Conservation (phyloP, 2,888 invertebrate species). For the Caenorhabditis sp. region DNA sequence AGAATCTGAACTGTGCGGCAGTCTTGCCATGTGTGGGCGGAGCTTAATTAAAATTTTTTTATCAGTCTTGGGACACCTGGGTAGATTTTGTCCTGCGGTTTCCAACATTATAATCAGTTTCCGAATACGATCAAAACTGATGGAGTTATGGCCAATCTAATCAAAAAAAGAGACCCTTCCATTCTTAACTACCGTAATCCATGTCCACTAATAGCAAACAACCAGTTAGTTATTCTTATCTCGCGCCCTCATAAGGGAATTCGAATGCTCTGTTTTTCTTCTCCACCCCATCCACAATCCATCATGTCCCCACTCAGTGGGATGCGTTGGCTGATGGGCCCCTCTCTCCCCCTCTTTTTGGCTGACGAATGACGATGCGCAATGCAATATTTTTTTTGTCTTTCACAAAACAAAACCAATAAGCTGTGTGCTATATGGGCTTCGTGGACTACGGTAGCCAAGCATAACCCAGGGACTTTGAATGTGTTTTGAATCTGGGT, state of each 20-base stretch:
- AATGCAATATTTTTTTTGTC: conserved; percentile 14
- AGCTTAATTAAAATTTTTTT: no score
- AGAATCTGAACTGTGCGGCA: no score
- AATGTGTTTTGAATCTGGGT: no score
- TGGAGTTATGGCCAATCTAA: no score
- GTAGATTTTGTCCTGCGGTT: no score
- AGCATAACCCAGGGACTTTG: no score
- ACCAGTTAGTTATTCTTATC: conserved; percentile 51
- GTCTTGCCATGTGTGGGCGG: no score
- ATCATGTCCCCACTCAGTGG: conserved; percentile 41
- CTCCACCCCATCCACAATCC: conserved; percentile 48
- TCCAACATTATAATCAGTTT: no score
- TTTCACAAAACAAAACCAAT: conserved; percentile 46
- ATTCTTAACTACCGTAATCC: conserved; percentile 38
- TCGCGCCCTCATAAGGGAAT: conserved; percentile 56
- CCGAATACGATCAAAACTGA: no score
- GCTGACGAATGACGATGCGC: not conserved
- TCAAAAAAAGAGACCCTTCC: not conserved
- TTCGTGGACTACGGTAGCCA: conserved; percentile 48
- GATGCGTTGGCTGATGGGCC: not conserved
- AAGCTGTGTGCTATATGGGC: no score
- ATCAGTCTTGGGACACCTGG: no score
- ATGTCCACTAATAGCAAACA: conserved; percentile 61
- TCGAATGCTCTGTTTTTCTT: conserved; percentile 3
- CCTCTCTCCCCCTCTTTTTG: no score